Base-by-base conservation (phyloP, 23 tunicate species). In the Halocynthia aurantium region DNA sequence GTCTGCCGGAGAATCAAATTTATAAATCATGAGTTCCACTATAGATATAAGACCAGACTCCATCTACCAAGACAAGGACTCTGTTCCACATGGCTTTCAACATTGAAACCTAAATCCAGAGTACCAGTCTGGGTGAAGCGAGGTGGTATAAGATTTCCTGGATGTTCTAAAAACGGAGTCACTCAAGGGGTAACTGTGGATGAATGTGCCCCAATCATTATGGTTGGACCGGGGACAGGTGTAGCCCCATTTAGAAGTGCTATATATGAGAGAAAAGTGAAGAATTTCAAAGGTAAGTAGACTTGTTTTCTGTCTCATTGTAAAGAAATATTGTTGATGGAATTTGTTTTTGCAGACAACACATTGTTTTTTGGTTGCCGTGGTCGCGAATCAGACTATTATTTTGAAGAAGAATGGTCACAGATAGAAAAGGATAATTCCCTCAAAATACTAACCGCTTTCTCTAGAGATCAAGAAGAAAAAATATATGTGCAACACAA, bases 141-240 rank as follows among this genome's bases (percentile, higher is more conserved):
- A 7, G 96, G 96, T 8, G 78, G 78, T 8, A 74, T 74, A 8
- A 74, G 22, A 8, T 74, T 74, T 74, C 64, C 78, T 8, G 17
- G 17, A 19, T 40, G 55, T 10, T 19, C 17, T 74, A 31, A 19
- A 10, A 8, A 8, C 31, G 22, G 56, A 10, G 57, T 54, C 13
- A 20, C 53, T 10, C 53, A 22, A 19, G 90, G 87, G 50, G 71
- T 84, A 12, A 73, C 75, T 18, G 76, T 79, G 31, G 75, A 79
- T 7, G 20, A 52, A 11, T 62, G 68, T 18, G 50, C 61, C 10
- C 87, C 89, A 5, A 78, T 83, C 62, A 82, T 94, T 7, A 77
- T 94, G 91, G 73, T 94, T 6, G 99, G 99, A 11, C 99, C 99
- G 13, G 99, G 99, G 40, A 94, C 99, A 0, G 99, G 99, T 53